Percentiles rank a stretch among this genome's conserved stretches.
These are phyloP conservation scores for Crax fasciolata DNA, from an alignment of 2,797 vertebrate genomes.

Conservation along the genomic window DNA sequence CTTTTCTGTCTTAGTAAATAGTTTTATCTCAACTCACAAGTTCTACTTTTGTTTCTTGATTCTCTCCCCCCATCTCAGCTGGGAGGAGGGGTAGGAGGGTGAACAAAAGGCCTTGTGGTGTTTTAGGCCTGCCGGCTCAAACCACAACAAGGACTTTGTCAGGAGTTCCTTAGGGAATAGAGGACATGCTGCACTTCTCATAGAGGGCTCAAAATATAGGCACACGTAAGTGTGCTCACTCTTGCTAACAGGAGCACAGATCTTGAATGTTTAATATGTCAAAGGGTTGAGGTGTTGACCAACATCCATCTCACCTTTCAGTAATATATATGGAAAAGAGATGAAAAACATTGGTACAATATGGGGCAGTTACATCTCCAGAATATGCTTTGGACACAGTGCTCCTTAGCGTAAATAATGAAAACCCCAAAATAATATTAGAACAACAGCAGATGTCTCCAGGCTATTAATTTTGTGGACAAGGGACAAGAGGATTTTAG, in stretches of 20 bases:
- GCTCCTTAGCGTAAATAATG: not conserved
- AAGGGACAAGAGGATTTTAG: not conserved
- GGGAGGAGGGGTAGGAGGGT: too few relatives aligned
- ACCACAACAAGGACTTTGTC: not conserved
- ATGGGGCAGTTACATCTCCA: not conserved
- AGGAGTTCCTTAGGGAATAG: slow-evolving; percentile 1
- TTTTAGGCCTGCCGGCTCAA: too few relatives aligned
- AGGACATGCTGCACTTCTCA: not conserved
- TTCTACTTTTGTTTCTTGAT: too few relatives aligned
- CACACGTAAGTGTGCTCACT: not conserved
- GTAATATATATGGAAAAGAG: not conserved
- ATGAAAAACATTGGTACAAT: not conserved
- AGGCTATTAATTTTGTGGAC: not conserved
- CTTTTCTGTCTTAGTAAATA: too few relatives aligned
- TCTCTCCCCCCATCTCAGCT: too few relatives aligned
- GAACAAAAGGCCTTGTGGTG: too few relatives aligned
- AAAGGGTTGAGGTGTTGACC: not conserved
- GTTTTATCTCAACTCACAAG: too few relatives aligned
- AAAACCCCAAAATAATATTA: not conserved
- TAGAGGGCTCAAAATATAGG: not conserved
- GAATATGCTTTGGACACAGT: not conserved
- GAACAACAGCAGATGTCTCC: not conserved
- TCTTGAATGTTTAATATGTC: not conserved
- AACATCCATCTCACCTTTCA: not conserved
- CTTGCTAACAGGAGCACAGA: not conserved